phyloP scores from a whole-genome alignment of 1,140 invertebrate species.

The Batillaria attramentaria region DNA sequence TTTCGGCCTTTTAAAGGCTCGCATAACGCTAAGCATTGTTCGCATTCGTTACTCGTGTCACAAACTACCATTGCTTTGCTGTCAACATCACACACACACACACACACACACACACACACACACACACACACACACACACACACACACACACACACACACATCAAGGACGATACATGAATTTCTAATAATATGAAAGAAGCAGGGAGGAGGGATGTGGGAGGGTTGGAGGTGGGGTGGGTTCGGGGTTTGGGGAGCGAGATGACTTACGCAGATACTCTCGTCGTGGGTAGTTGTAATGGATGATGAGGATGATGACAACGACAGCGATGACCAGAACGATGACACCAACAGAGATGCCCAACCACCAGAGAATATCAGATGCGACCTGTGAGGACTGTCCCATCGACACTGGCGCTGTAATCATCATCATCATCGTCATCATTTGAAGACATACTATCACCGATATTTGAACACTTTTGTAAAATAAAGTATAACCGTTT shows the following conservation, averaged over 20 bases:
- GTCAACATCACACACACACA: neutral
- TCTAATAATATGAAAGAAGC: neutral
- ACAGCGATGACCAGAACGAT: neutral
- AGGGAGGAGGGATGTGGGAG: neutral
- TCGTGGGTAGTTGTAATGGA: neutral
- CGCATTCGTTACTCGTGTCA: no score
- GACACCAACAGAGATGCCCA: neutral
- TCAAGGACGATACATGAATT: neutral
- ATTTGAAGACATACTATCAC: neutral
- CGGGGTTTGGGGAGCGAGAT: neutral
- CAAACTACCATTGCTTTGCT: no score
- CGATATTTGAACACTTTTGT: neutral
- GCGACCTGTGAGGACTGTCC: no score
- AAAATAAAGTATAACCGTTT: neutral
- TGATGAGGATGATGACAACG: neutral
- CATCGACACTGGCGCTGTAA: no score
- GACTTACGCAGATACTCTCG: neutral
- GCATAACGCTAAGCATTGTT: no score
- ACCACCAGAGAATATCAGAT: neutral
- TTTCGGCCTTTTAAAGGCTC: no score
- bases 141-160: no score
- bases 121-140: slow-evolving; percentile 5
- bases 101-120: neutral
- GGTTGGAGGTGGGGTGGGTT: neutral
- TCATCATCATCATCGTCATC: no score